phyloP scores from a whole-genome alignment of 2,113 vertebrate species.

The Mixornis gularis region DNA sequence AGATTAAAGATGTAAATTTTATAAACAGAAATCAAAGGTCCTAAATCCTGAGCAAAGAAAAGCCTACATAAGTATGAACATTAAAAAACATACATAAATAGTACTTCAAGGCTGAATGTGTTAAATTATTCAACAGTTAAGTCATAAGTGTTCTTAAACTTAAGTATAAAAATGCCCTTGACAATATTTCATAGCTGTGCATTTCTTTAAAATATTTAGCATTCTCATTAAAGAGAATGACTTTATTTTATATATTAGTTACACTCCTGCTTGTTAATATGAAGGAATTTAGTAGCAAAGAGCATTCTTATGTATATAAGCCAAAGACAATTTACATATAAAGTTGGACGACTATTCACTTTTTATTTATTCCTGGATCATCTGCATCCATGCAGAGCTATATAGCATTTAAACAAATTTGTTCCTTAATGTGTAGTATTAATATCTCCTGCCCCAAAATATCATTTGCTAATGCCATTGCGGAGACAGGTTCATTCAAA shows the following conservation, averaged over 20 bases:
- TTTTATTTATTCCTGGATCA: conserved; percentile 76
- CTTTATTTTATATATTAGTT: conserved; percentile 86
- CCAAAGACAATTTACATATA: conserved; percentile 77
- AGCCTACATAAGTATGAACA: conserved; percentile 79
- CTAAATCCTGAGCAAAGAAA: conserved; percentile 80
- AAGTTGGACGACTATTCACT: conserved; percentile 73
- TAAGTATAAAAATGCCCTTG: conserved; percentile 87
- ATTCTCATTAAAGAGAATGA: conserved; percentile 86
- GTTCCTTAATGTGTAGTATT: conserved; percentile 78
- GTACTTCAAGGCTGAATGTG: conserved; percentile 78
- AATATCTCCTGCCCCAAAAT: conserved; percentile 76
- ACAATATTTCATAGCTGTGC: conserved; percentile 81
- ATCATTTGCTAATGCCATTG: conserved; percentile 75
- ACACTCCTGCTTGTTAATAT: conserved; percentile 79
- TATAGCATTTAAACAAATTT: conserved; percentile 79
- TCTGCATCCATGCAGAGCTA: conserved; percentile 65
- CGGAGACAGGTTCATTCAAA: conserved; percentile 80
- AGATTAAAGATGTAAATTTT: conserved; percentile 85
- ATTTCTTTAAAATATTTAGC: conserved; percentile 88
- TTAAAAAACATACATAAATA: conserved; percentile 84
- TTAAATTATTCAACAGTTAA: conserved; percentile 85
- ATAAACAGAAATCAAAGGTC: conserved; percentile 82
- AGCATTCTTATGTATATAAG: conserved; percentile 80
- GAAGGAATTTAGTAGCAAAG: conserved; percentile 75
- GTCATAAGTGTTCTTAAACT: conserved; percentile 84